phyloP scores from a whole-genome alignment of 2,797 vertebrate genomes.

The Masticophis lateralis region DNA sequence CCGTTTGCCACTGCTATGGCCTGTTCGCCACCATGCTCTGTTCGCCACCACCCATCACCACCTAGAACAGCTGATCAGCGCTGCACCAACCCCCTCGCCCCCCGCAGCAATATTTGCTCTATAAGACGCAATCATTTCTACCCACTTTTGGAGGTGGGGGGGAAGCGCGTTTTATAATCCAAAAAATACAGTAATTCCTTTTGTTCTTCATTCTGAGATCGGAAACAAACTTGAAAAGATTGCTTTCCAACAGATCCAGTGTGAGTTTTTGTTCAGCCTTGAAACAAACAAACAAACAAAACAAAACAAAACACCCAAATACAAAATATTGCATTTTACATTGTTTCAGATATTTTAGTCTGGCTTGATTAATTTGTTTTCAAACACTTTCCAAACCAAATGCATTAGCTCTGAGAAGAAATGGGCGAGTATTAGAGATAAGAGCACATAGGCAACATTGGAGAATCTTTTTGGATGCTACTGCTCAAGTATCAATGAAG shows the following conservation, averaged over 20 bases:
- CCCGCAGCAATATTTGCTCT: no score
- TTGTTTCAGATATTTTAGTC: neutral
- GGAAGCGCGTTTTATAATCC: no score
- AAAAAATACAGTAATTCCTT: no score
- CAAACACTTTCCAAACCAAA: neutral
- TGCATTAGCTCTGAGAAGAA: neutral
- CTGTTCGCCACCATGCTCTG: no score
- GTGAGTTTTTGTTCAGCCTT: neutral
- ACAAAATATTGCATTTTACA: neutral
- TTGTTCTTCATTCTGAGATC: no score
- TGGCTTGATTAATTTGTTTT: neutral
- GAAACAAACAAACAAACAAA: neutral
- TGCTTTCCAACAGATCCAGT: neutral
- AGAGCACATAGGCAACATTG: neutral
- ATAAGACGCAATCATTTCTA: no score
- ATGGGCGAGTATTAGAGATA: neutral
- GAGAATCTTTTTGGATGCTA: neutral
- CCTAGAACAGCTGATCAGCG: no score
- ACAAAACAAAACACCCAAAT: neutral
- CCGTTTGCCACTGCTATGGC: no score
- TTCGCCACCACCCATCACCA: fast-evolving
- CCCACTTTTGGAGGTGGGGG: no score
- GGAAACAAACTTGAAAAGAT: no score
- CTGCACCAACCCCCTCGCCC: no score
- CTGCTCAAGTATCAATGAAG: neutral